Percentiles rank a stretch among this genome's conserved stretches.
These are phyloP conservation scores for Acipenser transmontanus DNA, from an alignment of 2,797 vertebrate genomes.

Conservation along the genomic window DNA sequence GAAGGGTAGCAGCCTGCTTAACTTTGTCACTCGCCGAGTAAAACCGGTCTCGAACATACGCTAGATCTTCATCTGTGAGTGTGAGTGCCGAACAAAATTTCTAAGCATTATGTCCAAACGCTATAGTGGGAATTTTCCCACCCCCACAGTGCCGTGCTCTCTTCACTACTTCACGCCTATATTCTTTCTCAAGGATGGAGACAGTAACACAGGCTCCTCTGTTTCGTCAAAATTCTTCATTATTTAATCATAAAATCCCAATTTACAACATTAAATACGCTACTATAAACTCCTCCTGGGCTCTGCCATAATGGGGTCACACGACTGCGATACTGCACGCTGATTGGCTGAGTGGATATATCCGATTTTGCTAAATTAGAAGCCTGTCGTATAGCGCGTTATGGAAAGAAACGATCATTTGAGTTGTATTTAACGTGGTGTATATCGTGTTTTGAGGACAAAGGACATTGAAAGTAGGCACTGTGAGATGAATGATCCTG, in stretches of 20 bases:
- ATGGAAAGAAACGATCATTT: no score
- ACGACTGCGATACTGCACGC: no score
- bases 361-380: no score
- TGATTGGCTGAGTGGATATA: no score
- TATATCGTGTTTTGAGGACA: no score
- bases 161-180: neutral
- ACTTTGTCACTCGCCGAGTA: conserved; percentile 5
- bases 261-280: neutral
- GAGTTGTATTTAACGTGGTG: no score
- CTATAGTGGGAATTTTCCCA: neutral
- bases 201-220: neutral
- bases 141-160: neutral
- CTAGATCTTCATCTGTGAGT: neutral
- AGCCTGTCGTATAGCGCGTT: no score
- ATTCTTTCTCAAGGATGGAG: neutral
- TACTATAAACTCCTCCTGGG: no score
- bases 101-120: neutral
- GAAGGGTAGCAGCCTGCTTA: neutral
- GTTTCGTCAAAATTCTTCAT: neutral
- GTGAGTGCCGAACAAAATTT: neutral
- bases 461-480: no score
- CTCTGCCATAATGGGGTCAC: no score
- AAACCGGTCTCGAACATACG: conserved; percentile 3
- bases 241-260: neutral
- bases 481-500: no score